Evolutionary conservation across 1,140 invertebrate genomes (phyloP).

Genomic region (Drosophila pandora): DNA sequence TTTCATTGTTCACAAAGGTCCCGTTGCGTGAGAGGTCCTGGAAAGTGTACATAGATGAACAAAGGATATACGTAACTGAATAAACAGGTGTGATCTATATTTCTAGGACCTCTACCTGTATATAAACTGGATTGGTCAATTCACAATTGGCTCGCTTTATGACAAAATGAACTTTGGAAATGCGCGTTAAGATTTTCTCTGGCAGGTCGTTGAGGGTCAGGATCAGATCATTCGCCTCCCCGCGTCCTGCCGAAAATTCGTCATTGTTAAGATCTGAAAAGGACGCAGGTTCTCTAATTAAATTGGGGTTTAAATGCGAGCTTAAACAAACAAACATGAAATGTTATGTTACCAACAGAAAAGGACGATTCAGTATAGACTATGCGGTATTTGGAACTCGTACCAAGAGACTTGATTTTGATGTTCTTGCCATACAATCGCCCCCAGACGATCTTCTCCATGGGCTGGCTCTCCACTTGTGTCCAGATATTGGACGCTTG

Average conservation of each 20-base stretch:
- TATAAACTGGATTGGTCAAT: slow-evolving; percentile 78
- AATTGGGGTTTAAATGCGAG: neutral
- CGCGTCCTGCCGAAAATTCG: slow-evolving; percentile 74
- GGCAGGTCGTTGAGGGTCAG: slow-evolving; percentile 74
- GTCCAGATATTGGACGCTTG: slow-evolving; percentile 79
- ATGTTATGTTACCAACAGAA: slow-evolving; percentile 74
- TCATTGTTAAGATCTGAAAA: slow-evolving; percentile 72
- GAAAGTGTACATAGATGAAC: slow-evolving; percentile 7
- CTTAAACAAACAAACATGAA: slow-evolving; percentile 32
- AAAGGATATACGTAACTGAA: slow-evolving; percentile 4
- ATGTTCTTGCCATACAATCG: slow-evolving; percentile 80
- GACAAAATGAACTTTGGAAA: slow-evolving; percentile 80
- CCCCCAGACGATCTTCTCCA: slow-evolving; percentile 80
- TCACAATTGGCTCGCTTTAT: slow-evolving; percentile 74
- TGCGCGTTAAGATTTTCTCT: slow-evolving; percentile 78
- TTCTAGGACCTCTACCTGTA: slow-evolving; percentile 56
- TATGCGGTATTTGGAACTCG: slow-evolving; percentile 68
- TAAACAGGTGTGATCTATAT: neutral
- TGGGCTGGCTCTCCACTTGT: slow-evolving; percentile 76
- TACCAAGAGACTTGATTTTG: slow-evolving; percentile 81
- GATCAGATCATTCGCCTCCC: slow-evolving; percentile 73
- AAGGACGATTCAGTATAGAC: slow-evolving; percentile 76
- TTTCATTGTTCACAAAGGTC: slow-evolving; percentile 88
- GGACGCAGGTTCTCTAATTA: neutral
- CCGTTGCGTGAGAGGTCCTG: slow-evolving; percentile 90